Conservation (phyloP, 2,113 vertebrate genomes). For the Nestor notabilis region DNA sequence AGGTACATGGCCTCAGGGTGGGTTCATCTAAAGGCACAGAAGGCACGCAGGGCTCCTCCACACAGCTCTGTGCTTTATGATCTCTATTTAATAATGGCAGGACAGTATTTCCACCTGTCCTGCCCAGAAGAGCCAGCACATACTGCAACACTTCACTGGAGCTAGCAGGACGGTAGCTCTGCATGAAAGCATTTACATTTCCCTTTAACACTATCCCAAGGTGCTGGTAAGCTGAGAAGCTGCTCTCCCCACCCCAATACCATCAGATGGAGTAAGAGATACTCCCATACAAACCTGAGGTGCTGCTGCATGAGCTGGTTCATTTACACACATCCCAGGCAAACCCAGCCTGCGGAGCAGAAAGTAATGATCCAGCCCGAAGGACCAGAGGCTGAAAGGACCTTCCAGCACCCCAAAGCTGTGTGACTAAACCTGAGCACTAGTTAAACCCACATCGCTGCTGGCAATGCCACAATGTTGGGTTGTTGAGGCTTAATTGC, state of each 20-base stretch:
- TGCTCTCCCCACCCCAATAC: not conserved
- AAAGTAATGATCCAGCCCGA: accelerated
- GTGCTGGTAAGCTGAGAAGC: slow-evolving; percentile 17
- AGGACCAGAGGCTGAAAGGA: not conserved
- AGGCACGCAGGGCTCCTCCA: not conserved
- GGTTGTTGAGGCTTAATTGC: not conserved
- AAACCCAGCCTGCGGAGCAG: not conserved
- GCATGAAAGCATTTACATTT: not conserved
- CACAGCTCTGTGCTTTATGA: not conserved
- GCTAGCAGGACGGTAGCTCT: not conserved
- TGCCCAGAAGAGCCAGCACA: not conserved
- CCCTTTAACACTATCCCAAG: not conserved
- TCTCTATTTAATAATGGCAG: not conserved
- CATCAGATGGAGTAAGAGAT: slow-evolving; percentile 16
- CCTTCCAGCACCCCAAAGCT: not conserved
- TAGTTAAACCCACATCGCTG: not conserved
- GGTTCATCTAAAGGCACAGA: not conserved
- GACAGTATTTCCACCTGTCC: not conserved
- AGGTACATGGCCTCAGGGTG: not conserved
- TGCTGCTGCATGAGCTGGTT: not conserved
- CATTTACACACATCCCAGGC: not conserved
- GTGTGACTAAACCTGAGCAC: accelerated
- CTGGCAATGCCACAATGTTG: not conserved
- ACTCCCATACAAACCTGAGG: not conserved
- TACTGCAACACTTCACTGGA: accelerated